Base-by-base conservation (phyloP, 2,888 invertebrate genomes). In the Brenthis ino region DNA sequence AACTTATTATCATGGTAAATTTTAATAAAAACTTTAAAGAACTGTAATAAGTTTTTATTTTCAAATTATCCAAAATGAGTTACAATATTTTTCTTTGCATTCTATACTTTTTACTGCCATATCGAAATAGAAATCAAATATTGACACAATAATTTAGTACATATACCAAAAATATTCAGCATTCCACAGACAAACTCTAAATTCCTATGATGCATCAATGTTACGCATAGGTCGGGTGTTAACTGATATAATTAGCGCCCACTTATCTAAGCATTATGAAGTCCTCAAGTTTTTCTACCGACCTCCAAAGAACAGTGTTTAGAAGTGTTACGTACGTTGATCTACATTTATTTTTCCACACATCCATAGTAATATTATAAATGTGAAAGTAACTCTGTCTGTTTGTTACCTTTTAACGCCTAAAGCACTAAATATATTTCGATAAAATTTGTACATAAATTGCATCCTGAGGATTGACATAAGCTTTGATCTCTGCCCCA, bases 191-290 rank as follows among this genome's bases (percentile, higher is more conserved):
- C 33, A 50, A 8, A 28, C 24, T 28, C 60, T 60, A 60, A 60
- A 60, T 50, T 60, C 50, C 16, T 57, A 6, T 16, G n/a, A 53
- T 20, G n/a, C 20, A 20, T 55, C 14, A 54, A 48, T 14, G 50
- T 56, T 33, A 50, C 64, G 60, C 54, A 43, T 53, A 65, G 66
- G 61, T 56, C 57, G 54, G 20, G 48, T 63, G 71, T 63, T 70
- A 70, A 72, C 54, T 64, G 70, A 68, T 58, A 70, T 66, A 74
- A 72, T 76, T 76, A 76, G 67, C 69, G 71, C 57, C 67, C 69
- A 74, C 71, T 75, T 74, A 74, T 71, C 48, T 50, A 20, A 57
- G 65, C 64, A 16, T 67, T 70, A 69, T 71, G 65, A 68, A 68
- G 68, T 54, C 54, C 55, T 68, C 63, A 71, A 50, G 57, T 56